These are phyloP conservation scores for Phyllostomus hastatus DNA, from an alignment of 2,113 vertebrate species.

Conservation along the genomic window DNA sequence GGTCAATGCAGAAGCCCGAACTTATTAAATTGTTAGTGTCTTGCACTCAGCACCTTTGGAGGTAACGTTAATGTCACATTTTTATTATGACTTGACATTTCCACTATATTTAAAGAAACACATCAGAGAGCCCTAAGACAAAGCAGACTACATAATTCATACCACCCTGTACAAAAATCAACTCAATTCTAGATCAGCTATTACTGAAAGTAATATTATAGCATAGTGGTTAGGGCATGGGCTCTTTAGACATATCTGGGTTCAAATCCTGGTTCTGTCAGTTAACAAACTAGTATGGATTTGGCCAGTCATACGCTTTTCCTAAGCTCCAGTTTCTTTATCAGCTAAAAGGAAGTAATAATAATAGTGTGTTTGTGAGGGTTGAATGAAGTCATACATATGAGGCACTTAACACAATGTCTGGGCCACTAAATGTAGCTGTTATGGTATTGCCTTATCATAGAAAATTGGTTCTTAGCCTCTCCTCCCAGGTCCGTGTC, in stretches of 20 bases:
- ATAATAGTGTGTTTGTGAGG: not conserved
- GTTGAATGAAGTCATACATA: not conserved
- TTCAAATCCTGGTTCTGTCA: not conserved
- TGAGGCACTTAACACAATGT: not conserved
- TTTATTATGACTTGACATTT: slow-evolving; percentile 59
- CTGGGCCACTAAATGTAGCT: not conserved
- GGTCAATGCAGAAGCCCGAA: slow-evolving; percentile 56
- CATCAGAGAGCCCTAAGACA: not conserved
- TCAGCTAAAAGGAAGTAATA: not conserved
- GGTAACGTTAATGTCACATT: slow-evolving; percentile 49
- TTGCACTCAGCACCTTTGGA: slow-evolving; percentile 57
- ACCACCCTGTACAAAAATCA: not conserved
- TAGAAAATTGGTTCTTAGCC: not conserved
- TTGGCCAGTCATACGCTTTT: not conserved
- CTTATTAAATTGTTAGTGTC: slow-evolving; percentile 62
- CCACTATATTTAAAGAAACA: not conserved
- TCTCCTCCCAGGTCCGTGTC: not conserved
- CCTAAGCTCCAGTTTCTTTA: not conserved
- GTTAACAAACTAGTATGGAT: not conserved
- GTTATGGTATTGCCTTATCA: not conserved
- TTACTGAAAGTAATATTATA: not conserved
- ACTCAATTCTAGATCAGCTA: not conserved
- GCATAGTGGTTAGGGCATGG: not conserved
- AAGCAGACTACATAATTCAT: not conserved
- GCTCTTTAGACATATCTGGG: not conserved